Conservation (phyloP, 2,113 vertebrate genomes). For the Prietella phreatophila region DNA sequence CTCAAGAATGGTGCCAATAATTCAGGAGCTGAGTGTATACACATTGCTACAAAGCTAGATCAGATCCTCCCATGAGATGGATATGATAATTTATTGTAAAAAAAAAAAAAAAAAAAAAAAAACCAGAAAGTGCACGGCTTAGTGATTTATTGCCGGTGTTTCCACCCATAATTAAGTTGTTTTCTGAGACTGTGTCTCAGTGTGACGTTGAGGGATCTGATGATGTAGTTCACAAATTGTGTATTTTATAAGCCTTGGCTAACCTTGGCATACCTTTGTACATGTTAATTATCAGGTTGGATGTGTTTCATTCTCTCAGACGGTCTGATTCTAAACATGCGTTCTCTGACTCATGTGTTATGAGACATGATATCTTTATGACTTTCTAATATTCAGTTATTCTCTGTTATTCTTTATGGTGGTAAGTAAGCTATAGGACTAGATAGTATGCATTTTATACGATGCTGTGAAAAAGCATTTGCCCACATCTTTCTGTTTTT, state of each 20-base stretch:
- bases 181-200: constrained; percentile 46
- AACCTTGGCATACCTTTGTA: background rate
- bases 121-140: constrained; percentile 34
- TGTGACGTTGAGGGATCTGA: constrained; percentile 38
- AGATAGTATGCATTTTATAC: background rate
- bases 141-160: constrained; percentile 54
- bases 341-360: background rate
- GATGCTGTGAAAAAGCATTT: no score
- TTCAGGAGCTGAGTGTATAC: background rate
- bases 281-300: background rate
- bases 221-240: background rate
- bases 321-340: background rate
- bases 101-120: constrained; percentile 25
- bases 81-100: constrained; percentile 56
- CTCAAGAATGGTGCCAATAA: background rate
- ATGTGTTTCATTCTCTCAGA: background rate
- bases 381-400: background rate
- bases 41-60: constrained; percentile 13
- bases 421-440: background rate
- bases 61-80: constrained; percentile 22
- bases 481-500: no score
- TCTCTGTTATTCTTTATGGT: background rate
- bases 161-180: constrained; percentile 56
- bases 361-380: no score
- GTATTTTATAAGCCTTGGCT: background rate